Percentiles rank a stretch among this genome's conserved stretches.
These are phyloP conservation scores for Rotaria sp. DNA, from an alignment of 2,888 invertebrate species.

Conservation along the genomic window DNA sequence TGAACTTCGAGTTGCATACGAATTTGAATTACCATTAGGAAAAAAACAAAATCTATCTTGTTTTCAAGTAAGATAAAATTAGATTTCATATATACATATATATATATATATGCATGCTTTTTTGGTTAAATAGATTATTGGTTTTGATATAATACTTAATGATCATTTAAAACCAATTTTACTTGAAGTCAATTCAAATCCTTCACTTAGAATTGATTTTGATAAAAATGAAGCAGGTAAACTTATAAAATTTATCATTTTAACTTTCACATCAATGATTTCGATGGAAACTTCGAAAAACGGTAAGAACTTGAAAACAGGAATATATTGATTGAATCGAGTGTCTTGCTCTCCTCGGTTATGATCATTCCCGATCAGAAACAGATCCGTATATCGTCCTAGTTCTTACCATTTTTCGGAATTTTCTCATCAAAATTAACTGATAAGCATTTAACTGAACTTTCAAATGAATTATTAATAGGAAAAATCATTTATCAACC, in stretches of 20 bases:
- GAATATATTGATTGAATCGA: too few species aligned
- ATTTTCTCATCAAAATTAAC: too few species aligned
- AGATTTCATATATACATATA: background rate
- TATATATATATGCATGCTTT: background rate
- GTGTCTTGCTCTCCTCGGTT: too few species aligned
- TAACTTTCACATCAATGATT: too few species aligned
- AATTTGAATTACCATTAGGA: constrained; percentile 47
- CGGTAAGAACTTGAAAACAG: too few species aligned
- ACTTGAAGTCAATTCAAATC: constrained; percentile 58
- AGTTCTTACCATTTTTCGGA: too few species aligned
- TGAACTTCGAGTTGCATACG: constrained; percentile 54
- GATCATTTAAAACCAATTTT: constrained; percentile 55
- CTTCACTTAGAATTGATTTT: constrained; percentile 56
- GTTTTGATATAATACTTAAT: constrained; percentile 57
- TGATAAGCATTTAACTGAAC: too few species aligned
- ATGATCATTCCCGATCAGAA: too few species aligned
- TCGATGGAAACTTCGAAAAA: too few species aligned
- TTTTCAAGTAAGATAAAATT: constrained; percentile 54
- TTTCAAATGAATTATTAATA: constrained; percentile 42
- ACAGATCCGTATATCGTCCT: too few species aligned
- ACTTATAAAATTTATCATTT: background rate
- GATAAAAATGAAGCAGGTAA: constrained; percentile 44
- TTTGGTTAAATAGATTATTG: constrained; percentile 53
- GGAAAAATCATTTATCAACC: constrained; percentile 48
- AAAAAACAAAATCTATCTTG: constrained; percentile 55